A percentile compares a stretch with the other conserved stretches of the same genome.
Conservation (phyloP, 2,113 vertebrate species). For the Trinectes maculatus region DNA sequence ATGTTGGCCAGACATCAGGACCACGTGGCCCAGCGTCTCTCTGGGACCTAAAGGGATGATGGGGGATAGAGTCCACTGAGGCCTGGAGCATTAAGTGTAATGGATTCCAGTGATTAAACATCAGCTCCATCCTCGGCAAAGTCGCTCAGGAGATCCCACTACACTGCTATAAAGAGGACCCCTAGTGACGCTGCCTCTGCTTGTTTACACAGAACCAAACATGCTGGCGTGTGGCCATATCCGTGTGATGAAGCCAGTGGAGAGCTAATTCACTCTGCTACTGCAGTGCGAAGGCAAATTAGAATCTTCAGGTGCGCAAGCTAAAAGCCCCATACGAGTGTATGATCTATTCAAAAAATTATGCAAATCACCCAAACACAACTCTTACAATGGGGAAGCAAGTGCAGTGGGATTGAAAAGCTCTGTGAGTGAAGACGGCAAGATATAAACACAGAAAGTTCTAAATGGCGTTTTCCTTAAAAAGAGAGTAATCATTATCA, state of each 20-base stretch:
- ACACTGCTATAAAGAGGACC: neutral
- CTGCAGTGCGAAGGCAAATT: constrained; percentile 39
- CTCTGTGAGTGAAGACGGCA: constrained; percentile 1
- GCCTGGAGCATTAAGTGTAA: constrained; percentile 16
- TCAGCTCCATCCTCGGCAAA: constrained; percentile 29
- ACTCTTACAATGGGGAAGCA: neutral
- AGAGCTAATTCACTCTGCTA: constrained; percentile 40
- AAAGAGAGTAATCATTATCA: neutral
- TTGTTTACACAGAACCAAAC: neutral
- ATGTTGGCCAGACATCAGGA: constrained; percentile 17
- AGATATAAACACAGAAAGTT: neutral
- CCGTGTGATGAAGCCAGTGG: neutral
- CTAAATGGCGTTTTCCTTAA: neutral
- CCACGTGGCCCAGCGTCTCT: constrained; percentile 17
- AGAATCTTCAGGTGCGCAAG: constrained; percentile 47
- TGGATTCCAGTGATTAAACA: constrained; percentile 34
- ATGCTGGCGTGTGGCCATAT: neutral
- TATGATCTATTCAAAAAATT: constrained; percentile 28
- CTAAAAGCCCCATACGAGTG: constrained; percentile 55
- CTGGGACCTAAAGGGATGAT: constrained; percentile 19
- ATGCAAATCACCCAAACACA: constrained; percentile 39
- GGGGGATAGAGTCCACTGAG: constrained; percentile 23
- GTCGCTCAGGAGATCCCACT: constrained; percentile 15
- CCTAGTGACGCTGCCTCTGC: neutral
- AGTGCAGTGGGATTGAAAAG: constrained; percentile 11